Evolutionary conservation across 1,140 invertebrate species (phyloP).

Genomic region (Eriocheir sinensis): DNA sequence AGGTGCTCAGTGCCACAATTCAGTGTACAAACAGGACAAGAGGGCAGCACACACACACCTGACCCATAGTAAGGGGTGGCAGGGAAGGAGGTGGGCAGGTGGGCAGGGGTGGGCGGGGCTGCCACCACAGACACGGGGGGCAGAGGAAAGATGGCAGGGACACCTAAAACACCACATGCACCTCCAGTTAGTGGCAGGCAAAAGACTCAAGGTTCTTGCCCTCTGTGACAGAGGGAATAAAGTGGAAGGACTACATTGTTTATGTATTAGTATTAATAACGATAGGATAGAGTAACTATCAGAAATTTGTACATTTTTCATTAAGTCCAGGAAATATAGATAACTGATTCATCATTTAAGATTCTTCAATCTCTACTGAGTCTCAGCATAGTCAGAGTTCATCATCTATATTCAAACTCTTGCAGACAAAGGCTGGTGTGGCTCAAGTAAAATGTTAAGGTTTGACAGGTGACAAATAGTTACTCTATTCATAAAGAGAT

Average conservation of each 20-base stretch:
- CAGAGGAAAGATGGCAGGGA: constrained; percentile 55
- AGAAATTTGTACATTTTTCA: neutral
- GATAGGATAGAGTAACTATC: neutral
- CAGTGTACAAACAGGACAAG: neutral
- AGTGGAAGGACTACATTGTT: neutral
- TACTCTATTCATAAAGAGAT: neutral
- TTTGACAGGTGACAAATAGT: neutral
- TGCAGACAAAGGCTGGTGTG: too few relatives aligned
- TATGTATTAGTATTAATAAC: neutral
- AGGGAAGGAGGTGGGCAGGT: constrained; percentile 54
- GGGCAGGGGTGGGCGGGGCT: constrained; percentile 49
- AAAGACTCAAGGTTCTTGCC: neutral
- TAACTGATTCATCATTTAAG: neutral
- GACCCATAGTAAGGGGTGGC: constrained; percentile 57
- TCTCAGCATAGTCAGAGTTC: neutral
- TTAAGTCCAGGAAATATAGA: too few relatives aligned
- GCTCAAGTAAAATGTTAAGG: neutral
- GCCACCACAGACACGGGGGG: constrained; percentile 61
- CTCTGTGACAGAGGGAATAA: neutral
- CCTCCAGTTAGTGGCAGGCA: neutral
- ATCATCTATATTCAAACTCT: too few relatives aligned
- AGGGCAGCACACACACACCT: constrained; percentile 54
- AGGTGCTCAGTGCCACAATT: too few relatives aligned
- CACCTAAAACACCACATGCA: constrained; percentile 65
- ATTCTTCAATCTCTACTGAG: neutral